Evolutionary conservation across 2,797 vertebrate genomes (phyloP), one percentile per base, ranked within the genome.

Genomic region (Spheniscus humboldti): DNA sequence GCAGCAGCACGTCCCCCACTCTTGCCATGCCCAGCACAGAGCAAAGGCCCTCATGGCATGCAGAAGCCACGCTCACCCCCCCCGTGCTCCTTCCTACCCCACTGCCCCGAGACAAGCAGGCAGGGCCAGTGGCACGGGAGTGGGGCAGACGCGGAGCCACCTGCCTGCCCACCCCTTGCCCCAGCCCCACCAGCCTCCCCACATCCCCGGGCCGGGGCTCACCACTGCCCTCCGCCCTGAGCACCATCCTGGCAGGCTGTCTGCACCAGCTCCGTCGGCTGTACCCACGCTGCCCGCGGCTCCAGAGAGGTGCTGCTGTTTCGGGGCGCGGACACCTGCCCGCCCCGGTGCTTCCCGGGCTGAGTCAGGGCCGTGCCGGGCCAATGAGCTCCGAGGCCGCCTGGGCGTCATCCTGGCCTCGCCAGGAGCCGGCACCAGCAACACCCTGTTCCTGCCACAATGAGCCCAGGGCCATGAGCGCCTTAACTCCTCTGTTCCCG

Each of bases 391-490:
- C 68, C 4, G 39, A 5, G 48, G 86, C 52, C 1, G 13, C 43
- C 3, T 3, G 22, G 88, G 91, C 45, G 53, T 93, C 97, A 95
- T 6, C 55, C 27, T 4, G 7, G 88, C 86, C 78, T 41, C 2
- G 15, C 17, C 52, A 3, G 57, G 56, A 93, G 74, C 53, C 24
- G 2, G 27, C 79, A 37, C 10, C 12, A 88, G 78, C 95, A 82
- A 90, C 95, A 60, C 96, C 97, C 95, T 83, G 94, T 95, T 97
- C 96, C 96, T 92, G 97, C 90, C 28, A 2, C 31, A 18, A 6
- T 3, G 1, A 88, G 92, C 88, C 69, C 31, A 2, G 10, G 41
- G 13, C 86, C 7, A 9, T 10, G 48, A 11, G 41, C 22, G 2
- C 39, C 12, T 92, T 88, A 92, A 88, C 90, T n/a, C 41, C 59